phyloP scores from a whole-genome alignment of 2,797 vertebrate genomes.

The Sebastes vulpes region DNA sequence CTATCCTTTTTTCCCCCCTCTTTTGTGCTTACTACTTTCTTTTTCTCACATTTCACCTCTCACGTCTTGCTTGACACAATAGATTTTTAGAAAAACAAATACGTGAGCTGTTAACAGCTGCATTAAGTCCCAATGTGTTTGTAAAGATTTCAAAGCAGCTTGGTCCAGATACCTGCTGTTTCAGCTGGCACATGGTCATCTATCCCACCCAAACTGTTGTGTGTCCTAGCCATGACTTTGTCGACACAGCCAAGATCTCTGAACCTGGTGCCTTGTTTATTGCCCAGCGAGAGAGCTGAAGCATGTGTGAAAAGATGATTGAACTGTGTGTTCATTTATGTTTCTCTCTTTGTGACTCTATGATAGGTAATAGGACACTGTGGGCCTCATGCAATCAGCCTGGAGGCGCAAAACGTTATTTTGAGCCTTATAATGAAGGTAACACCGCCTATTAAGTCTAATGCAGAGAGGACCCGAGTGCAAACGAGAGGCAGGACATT shows the following conservation, averaged over 20 bases:
- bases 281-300: conserved; percentile 45
- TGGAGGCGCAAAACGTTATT: too few species aligned
- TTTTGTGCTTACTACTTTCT: not conserved
- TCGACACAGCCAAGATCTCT: conserved; percentile 52
- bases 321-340: not conserved
- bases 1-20: rapidly evolving
- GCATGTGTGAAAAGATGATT: conserved; percentile 61
- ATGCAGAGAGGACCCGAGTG: too few species aligned
- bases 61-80: not conserved
- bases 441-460: too few species aligned
- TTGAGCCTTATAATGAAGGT: too few species aligned
- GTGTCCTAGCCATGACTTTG: conserved; percentile 81
- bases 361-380: not conserved
- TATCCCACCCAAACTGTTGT: conserved; percentile 14
- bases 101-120: not conserved
- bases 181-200: conserved; percentile 35
- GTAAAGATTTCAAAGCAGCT: conserved; percentile 29
- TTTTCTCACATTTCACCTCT: not conserved
- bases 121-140: not conserved
- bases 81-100: not conserved
- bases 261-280: conserved; percentile 51
- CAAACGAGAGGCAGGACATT: too few species aligned
- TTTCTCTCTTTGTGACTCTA: not conserved
- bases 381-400: not conserved
- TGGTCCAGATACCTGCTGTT: conserved; percentile 37